Percentiles rank a stretch among this genome's conserved stretches.
phyloP scores from a whole-genome alignment of 2,888 invertebrate genomes.

The Rhamphomyia laevipes region DNA sequence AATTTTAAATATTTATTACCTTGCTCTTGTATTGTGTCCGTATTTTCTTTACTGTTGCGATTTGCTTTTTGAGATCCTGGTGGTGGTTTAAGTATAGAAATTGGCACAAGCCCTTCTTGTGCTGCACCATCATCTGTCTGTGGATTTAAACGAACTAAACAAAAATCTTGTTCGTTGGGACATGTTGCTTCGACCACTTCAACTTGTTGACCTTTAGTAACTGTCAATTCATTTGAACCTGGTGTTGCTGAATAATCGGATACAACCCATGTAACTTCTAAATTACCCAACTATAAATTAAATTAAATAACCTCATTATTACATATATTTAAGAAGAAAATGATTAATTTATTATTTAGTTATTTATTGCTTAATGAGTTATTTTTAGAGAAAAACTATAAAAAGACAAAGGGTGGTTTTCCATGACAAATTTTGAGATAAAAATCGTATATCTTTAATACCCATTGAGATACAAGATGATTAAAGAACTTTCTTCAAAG shows the following conservation, averaged over 20 bases:
- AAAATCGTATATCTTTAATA: no score
- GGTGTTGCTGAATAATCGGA: conserved; percentile 70
- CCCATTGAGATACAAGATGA: no score
- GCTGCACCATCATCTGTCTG: conserved; percentile 42
- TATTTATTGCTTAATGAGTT: no score
- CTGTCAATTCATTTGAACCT: conserved; percentile 67
- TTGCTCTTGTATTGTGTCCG: conserved; percentile 33
- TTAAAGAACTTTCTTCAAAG: no score
- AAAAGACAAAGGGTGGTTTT: no score
- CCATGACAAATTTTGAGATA: no score
- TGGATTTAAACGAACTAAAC: conserved; percentile 53
- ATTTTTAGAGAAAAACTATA: no score
- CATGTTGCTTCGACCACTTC: conserved; percentile 71
- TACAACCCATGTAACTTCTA: conserved; percentile 85
- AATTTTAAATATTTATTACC: conserved; percentile 17
- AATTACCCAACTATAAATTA: conserved; percentile 54
- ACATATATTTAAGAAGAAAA: neutral
- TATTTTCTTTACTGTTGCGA: conserved; percentile 28
- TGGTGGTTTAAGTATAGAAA: conserved; percentile 63
- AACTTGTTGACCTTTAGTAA: conserved; percentile 85
- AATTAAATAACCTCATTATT: conserved; percentile 6
- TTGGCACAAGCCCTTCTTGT: conserved; percentile 71
- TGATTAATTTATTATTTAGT: no score
- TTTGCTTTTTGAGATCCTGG: conserved; percentile 42
- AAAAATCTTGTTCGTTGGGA: conserved; percentile 54